Evolutionary conservation across 1,140 invertebrate genomes (phyloP).

Genomic region (Apis florea): DNA sequence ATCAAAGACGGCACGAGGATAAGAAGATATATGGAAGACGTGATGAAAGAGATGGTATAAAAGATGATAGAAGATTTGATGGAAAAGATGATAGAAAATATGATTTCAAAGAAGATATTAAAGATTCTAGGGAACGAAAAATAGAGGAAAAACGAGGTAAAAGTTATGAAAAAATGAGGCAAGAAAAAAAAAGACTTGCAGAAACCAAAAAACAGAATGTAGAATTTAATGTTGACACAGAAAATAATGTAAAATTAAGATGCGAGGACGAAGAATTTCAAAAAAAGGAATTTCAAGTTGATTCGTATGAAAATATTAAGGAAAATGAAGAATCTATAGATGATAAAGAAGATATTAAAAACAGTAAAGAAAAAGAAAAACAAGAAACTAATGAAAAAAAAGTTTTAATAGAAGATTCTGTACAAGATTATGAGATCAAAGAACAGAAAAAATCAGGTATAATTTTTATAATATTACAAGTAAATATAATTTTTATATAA

Average conservation of each 20-base stretch:
- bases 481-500: neutral
- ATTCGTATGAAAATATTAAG: conserved; percentile 33
- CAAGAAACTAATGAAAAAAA: conserved; percentile 33
- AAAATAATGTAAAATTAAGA: conserved; percentile 45
- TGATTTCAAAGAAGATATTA: conserved; percentile 70
- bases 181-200: conserved; percentile 75
- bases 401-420: conserved; percentile 11
- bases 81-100: conserved; percentile 66
- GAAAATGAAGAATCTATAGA: conserved; percentile 34
- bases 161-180: conserved; percentile 79
- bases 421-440: neutral
- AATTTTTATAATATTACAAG: neutral
- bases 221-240: conserved; percentile 53
- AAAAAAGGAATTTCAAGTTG: conserved; percentile 12
- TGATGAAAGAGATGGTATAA: conserved; percentile 66
- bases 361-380: conserved; percentile 27
- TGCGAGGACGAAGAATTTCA: conserved; percentile 47
- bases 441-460: conserved; percentile 34
- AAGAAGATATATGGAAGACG: conserved; percentile 73
- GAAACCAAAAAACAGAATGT: conserved; percentile 73
- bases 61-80: conserved; percentile 66
- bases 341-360: conserved; percentile 48
- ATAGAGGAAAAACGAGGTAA: conserved; percentile 76
- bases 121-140: conserved; percentile 68
- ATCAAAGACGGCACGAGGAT: conserved; percentile 79